phyloP scores from a whole-genome alignment of 2,888 invertebrate species.

The Tupiocoris notatus region DNA sequence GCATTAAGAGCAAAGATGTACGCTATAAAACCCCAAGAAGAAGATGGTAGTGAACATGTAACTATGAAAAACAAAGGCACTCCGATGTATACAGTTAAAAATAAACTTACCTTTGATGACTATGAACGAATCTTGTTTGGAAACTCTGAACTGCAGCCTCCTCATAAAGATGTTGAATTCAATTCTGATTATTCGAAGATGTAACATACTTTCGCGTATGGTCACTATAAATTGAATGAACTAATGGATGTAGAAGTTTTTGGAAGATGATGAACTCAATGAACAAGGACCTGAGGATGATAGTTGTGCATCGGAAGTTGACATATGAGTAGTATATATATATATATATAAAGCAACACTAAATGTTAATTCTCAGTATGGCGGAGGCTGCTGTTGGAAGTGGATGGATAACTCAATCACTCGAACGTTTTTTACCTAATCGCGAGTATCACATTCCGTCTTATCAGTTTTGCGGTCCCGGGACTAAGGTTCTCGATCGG shows the following conservation, averaged over 20 bases:
- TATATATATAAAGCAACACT: not conserved
- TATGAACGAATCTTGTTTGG: constrained; percentile 5
- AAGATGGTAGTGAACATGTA: not conserved
- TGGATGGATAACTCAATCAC: too few species aligned
- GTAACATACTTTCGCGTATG: not conserved
- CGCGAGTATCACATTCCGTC: not conserved
- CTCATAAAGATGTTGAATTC: not conserved
- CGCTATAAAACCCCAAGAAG: not conserved
- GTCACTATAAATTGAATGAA: not conserved
- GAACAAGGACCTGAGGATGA: too few species aligned
- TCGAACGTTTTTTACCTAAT: too few species aligned
- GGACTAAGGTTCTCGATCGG: constrained; percentile 44
- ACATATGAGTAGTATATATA: not conserved
- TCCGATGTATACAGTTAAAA: not conserved
- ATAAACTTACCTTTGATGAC: not conserved
- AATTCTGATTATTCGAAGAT: not conserved
- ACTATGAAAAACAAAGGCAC: constrained; percentile 11
- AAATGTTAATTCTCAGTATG: not conserved
- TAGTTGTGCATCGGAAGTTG: not conserved
- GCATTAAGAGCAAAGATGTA: constrained; percentile 11
- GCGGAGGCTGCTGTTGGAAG: not conserved
- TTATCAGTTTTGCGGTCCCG: constrained; percentile 28
- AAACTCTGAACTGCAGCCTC: not conserved
- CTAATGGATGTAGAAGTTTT: not conserved
- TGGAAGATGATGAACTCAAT: too few species aligned